Base-by-base conservation (phyloP, 2,113 vertebrate species). In the Coracopsis vasa region DNA sequence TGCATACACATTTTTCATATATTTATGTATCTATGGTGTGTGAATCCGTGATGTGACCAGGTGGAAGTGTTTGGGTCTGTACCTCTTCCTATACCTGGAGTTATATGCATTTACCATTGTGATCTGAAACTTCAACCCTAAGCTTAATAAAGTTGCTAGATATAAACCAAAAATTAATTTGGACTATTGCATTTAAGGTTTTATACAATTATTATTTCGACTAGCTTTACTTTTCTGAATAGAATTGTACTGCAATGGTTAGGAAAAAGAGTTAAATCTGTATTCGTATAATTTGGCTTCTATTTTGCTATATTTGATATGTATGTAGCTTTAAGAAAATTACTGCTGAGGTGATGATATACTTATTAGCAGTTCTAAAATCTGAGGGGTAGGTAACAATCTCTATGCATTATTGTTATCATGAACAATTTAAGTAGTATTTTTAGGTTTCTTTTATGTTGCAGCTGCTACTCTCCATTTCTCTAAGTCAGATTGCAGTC, bases 401-500 rank as follows among this genome's bases (percentile, higher is more conserved):
- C 73, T 92, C 85, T 93, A 33, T 86, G 65, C 33, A 44, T 94
- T 94, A 73, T 92, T 95, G 88, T 88, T 94, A 75, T 69, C 4
- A 1, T 1, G 51, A 96, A 95, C 85, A 94, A 94, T 94, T 95
- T 96, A 83, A 77, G 79, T 85, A 93, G 73, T 96, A 97, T 94
- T 97, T 97, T 97, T 97, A 95, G 95, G 37, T 85, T 93, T 93
- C 94, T 90, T 97, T 97, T 95, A 93, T 96, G 73, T 74, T 96
- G 86, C 80, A 95, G 89, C 95, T 96, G 92, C 90, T 95, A 79
- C 70, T 97, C 91, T 93, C 50, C 74, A 51, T 96, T 95, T 95
- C 70, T 86, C 48, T 31, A 92, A 94, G 86, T 89, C 77, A 91
- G 51, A 95, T 44, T 95, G 69, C 84, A 82, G 66, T 73, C 37